A percentile compares a stretch with the other conserved stretches of the same genome.
phyloP scores from a whole-genome alignment of 2,888 invertebrate species.

The Drosophila anomelani region DNA sequence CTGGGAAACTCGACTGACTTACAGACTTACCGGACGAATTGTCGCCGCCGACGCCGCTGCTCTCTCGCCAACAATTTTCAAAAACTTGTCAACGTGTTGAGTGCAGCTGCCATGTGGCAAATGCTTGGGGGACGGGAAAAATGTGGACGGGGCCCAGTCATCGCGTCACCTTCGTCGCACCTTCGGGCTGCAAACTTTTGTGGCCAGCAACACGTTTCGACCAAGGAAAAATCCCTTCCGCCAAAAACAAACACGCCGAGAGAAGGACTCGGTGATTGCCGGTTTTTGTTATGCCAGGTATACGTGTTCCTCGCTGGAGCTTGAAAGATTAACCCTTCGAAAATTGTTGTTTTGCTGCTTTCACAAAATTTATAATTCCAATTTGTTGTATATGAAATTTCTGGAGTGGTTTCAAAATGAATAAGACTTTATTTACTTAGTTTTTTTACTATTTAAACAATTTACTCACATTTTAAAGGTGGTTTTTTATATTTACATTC shows the following conservation, averaged over 20 bases:
- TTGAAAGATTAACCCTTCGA: constrained; percentile 50
- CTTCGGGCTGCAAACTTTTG: constrained; percentile 39
- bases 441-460: neutral
- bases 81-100: constrained; percentile 76
- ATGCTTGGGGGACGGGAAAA: constrained; percentile 30
- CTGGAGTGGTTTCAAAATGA: neutral
- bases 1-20: constrained; percentile 51
- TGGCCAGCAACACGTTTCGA: constrained; percentile 45
- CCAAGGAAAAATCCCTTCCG: constrained; percentile 24
- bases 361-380: neutral
- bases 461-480: neutral
- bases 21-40: constrained; percentile 40
- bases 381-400: neutral
- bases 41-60: constrained; percentile 9
- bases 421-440: neutral
- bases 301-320: constrained; percentile 15
- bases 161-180: constrained; percentile 28
- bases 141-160: constrained; percentile 20
- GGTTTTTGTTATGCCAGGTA: constrained; percentile 27
- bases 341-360: constrained; percentile 21
- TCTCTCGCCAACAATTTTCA: constrained; percentile 50
- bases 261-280: constrained; percentile 30
- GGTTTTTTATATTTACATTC: neutral
- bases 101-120: constrained; percentile 61
- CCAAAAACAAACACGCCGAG: constrained; percentile 29